phyloP scores from a whole-genome alignment of 2,888 invertebrate genomes.

The Andrena hattorfiana region DNA sequence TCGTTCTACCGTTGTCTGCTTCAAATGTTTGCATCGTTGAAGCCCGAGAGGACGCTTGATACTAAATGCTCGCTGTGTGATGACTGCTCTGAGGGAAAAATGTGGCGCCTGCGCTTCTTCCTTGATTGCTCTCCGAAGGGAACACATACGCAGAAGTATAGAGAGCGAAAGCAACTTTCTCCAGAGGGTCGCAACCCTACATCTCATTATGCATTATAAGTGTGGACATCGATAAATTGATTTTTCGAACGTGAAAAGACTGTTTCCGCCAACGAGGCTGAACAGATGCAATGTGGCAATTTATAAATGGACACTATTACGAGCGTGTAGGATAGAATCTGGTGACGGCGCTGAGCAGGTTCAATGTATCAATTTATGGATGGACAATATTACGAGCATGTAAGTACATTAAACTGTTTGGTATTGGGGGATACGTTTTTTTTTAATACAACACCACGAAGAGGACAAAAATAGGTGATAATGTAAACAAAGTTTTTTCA shows the following conservation, averaged over 20 bases:
- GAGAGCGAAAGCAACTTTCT: background rate
- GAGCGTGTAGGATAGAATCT: no score
- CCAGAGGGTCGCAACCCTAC: background rate
- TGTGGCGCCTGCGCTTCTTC: background rate
- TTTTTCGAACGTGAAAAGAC: background rate
- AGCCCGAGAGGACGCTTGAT: background rate
- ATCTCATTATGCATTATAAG: conserved; percentile 18
- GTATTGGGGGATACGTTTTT: no score
- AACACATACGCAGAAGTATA: background rate
- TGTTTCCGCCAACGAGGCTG: background rate
- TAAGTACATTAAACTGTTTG: no score
- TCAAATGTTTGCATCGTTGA: background rate
- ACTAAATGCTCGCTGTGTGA: background rate
- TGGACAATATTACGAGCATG: background rate
- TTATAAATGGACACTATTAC: background rate
- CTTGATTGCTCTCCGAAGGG: background rate
- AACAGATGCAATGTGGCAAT: background rate
- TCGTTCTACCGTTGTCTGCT: background rate
- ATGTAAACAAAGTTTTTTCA: no score
- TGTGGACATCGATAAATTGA: conserved; percentile 4
- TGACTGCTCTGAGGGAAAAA: background rate
- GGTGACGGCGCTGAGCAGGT: no score
- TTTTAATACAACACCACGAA: no score
- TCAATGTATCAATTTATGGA: no score
- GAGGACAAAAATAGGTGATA: no score